phyloP scores from a whole-genome alignment of 2,888 invertebrate genomes.

The Phortica okadai region DNA sequence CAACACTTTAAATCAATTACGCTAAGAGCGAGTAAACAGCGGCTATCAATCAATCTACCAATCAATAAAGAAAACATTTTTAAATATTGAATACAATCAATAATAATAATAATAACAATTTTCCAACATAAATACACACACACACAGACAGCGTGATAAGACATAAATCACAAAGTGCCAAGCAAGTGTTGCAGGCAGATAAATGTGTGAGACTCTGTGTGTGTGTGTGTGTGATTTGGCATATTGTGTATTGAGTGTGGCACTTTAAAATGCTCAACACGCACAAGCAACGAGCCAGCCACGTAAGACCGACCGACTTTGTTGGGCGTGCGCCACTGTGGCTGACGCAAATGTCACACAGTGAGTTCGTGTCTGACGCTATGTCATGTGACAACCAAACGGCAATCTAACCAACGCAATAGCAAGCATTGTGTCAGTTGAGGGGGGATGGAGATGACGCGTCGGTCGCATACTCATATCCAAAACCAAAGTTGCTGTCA shows the following conservation, averaged over 20 bases:
- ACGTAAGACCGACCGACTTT: background rate
- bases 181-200: constrained; percentile 28
- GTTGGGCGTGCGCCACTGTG: constrained; percentile 1
- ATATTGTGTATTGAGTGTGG: background rate
- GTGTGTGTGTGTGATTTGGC: background rate
- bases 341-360: background rate
- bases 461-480: constrained; percentile 32
- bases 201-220: constrained; percentile 18
- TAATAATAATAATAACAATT: constrained; percentile 60
- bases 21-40: background rate
- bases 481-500: constrained; percentile 57
- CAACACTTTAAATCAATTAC: constrained; percentile 18
- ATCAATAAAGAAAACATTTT: constrained; percentile 14
- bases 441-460: background rate
- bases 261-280: constrained; percentile 24
- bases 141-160: constrained; percentile 55
- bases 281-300: background rate
- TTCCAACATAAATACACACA: constrained; percentile 61
- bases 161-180: constrained; percentile 67
- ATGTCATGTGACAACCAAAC: constrained; percentile 35
- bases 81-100: constrained; percentile 67
- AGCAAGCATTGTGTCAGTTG: background rate
- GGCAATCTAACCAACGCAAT: background rate
- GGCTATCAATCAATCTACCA: constrained; percentile 20
- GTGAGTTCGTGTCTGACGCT: background rate